Evolutionary conservation across 2,797 vertebrate species (phyloP), one percentile per base, ranked within the genome.

Genomic region (Lepus townsendii): DNA sequence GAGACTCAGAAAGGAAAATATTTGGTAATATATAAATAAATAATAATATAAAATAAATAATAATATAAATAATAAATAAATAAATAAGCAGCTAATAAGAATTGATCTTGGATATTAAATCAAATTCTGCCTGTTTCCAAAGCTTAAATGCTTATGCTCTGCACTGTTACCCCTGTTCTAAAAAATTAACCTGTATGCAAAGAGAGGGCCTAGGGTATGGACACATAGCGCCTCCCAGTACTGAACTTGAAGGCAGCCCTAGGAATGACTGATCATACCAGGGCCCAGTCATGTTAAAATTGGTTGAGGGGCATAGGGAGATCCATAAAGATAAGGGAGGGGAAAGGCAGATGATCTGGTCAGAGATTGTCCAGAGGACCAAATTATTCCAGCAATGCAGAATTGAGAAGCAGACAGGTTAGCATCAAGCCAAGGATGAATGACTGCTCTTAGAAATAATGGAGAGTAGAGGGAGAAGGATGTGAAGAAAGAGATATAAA

Each of bases 11-110:
- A 94, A 77, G 30, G 32, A 75, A 90, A 88, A 38, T 42, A 24
- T 90, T 83, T 92, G 95, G 32, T 92, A 66, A 47, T 78, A 26
- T 79, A n/a, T n/a, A n/a, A n/a, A n/a, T n/a, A n/a, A n/a, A n/a
- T n/a, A n/a, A n/a, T n/a, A n/a, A n/a, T n/a, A n/a, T n/a, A n/a
- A n/a, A n/a, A n/a, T n/a, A n/a, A n/a, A n/a, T n/a, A n/a, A n/a
- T n/a, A n/a, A n/a, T n/a, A n/a, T n/a, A n/a, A n/a, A n/a, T n/a
- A n/a, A n/a, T n/a, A n/a, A n/a, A n/a, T n/a, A n/a, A n/a, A n/a
- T n/a, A n/a, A n/a, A n/a, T 7, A 77, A 90, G 22, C 3, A 80
- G 54, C 20, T 85, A 84, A 76, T 66, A 89, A 93, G 50, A 85
- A 11, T 47, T 94, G n/a, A 16, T 91, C 65, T 4, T 85, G 52